Percentiles rank a stretch among this genome's conserved stretches.
These are phyloP conservation scores for Atherinosoma microstoma DNA, from an alignment of 2,797 vertebrate genomes.

Conservation along the genomic window DNA sequence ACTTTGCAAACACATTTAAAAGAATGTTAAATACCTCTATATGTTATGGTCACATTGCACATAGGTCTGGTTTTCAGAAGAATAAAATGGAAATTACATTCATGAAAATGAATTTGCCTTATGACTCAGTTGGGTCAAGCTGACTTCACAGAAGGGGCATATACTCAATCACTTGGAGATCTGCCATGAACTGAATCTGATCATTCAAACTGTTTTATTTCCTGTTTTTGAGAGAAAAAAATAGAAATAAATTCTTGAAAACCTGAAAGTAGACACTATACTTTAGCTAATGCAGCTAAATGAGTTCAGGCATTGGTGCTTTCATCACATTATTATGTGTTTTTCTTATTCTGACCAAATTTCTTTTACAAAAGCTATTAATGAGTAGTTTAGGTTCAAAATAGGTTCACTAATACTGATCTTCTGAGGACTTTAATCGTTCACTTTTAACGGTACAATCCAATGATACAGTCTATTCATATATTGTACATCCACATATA, in stretches of 20 bases:
- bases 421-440: background rate
- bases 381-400: background rate
- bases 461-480: too few species aligned
- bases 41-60: too few species aligned
- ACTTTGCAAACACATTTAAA: background rate
- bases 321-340: background rate
- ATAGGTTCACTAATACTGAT: background rate
- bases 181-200: background rate
- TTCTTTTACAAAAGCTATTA: background rate
- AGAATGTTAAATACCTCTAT: background rate
- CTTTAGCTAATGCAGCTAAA: background rate
- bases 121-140: background rate
- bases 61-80: too few species aligned
- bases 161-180: background rate
- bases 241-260: too few species aligned
- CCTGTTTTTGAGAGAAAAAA: background rate
- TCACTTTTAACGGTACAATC: too few species aligned
- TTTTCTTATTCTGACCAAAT: background rate
- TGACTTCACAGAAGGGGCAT: background rate
- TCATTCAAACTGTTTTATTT: background rate
- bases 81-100: too few species aligned
- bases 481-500: too few species aligned
- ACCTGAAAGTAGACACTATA: too few species aligned
- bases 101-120: background rate
- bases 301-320: background rate